Evolutionary conservation across 1,140 invertebrate genomes (phyloP).

Genomic region (Drusus annulatus): DNA sequence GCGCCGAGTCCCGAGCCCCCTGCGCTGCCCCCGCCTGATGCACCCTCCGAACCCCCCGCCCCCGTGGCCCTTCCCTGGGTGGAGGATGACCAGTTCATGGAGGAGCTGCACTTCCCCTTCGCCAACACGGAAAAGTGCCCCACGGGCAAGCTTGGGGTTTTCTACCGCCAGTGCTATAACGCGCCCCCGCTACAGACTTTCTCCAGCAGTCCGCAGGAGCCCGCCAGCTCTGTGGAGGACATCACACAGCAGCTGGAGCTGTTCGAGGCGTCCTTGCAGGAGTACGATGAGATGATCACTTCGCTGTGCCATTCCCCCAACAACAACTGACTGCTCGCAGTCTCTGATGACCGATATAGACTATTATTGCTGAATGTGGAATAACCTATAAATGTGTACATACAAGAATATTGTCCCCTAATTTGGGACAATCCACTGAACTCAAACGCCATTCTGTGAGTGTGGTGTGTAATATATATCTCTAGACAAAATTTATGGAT

Average conservation of each 20-base stretch:
- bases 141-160: slow-evolving; percentile 79
- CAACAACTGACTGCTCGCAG: slow-evolving; percentile 46
- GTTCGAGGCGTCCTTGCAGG: slow-evolving; percentile 81
- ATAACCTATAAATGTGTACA: too few species aligned
- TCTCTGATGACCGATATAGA: too few species aligned
- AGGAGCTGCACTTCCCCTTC: slow-evolving; percentile 73
- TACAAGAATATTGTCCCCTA: too few species aligned
- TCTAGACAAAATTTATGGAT: too few species aligned
- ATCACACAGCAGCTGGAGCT: slow-evolving; percentile 81
- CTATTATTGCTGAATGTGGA: too few species aligned
- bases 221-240: slow-evolving; percentile 74
- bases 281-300: slow-evolving; percentile 82
- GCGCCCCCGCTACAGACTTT: slow-evolving; percentile 80
- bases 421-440: too few species aligned
- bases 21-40: neutral
- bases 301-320: slow-evolving; percentile 71
- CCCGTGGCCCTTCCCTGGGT: neutral
- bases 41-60: neutral
- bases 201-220: slow-evolving; percentile 69
- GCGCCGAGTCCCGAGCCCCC: neutral
- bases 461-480: too few species aligned
- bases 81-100: slow-evolving; percentile 58
- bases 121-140: slow-evolving; percentile 68
- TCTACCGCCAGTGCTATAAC: slow-evolving; percentile 85
- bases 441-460: too few species aligned